phyloP scores from a whole-genome alignment of 2,888 invertebrate species.

The Drosophila yooni region DNA sequence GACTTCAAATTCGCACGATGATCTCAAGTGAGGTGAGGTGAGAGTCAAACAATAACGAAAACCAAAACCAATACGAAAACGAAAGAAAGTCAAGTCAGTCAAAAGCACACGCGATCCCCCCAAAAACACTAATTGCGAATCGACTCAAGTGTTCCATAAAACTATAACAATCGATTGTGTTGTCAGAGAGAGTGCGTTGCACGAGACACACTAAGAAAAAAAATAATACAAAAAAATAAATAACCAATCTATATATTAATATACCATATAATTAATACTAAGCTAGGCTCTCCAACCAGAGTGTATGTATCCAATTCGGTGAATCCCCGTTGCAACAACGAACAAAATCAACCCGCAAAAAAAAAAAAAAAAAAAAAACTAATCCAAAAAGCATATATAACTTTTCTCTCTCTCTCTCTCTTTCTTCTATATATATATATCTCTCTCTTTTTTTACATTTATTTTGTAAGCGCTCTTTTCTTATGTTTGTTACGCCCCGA shows the following conservation, averaged over 20 bases:
- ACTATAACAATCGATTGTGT: constrained; percentile 18
- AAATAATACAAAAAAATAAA: neutral
- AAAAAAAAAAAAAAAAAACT: constrained; percentile 59
- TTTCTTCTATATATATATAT: constrained; percentile 41
- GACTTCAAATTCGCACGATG: constrained; percentile 83
- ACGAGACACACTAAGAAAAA: constrained; percentile 24
- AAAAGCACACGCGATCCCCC: constrained; percentile 50
- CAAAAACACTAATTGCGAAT: constrained; percentile 42
- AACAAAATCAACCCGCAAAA: constrained; percentile 40
- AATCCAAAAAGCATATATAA: constrained; percentile 74
- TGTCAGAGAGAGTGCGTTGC: constrained; percentile 35
- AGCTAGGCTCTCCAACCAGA: constrained; percentile 49
- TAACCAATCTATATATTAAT: constrained; percentile 19
- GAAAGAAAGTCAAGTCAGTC: constrained; percentile 55
- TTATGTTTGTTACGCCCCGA: constrained; percentile 67
- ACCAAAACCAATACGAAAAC: constrained; percentile 34
- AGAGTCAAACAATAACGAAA: constrained; percentile 75
- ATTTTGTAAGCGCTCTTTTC: constrained; percentile 70
- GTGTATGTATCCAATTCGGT: constrained; percentile 47
- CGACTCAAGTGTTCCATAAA: constrained; percentile 44
- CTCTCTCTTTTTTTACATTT: constrained; percentile 66
- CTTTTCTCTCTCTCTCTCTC: constrained; percentile 75
- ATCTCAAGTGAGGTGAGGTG: constrained; percentile 83
- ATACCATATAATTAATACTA: constrained; percentile 18
- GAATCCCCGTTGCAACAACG: constrained; percentile 62